Evolutionary conservation across 2,888 invertebrate genomes (phyloP), one percentile per base, ranked within the genome.

Genomic region (Nomada goodeniana): DNA sequence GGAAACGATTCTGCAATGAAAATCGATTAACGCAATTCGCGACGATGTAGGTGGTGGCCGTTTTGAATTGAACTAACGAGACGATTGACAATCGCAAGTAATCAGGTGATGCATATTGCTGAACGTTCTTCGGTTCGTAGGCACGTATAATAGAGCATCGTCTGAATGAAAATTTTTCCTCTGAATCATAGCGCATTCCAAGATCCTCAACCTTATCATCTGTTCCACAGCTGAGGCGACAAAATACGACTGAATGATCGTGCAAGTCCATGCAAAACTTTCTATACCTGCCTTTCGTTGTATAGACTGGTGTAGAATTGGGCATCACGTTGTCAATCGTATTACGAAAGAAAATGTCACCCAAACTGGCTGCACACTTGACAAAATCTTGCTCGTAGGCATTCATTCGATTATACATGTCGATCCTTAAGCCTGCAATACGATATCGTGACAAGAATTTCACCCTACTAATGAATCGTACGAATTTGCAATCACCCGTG

Each of bases 341-440:
- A 29, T 94, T 94, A 82, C 96, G 93, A 18, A 95, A 94, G 76
- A 96, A 94, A 7, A 95, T 91, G 57, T 94, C 94, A 0, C 96
- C 96, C 52, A 96, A 93, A 0, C 95, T 95, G 0, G 96, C 94
- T 10, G 95, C 95, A 76, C 95, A 95, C 92, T 96, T 96, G 18
- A 96, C 91, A 63, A 96, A 92, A 72, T 95, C 91, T 87, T 96
- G 96, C 89, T 96, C 95, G 89, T 95, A 95, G 0, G 95, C 94
- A 7, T 95, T 95, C 63, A 87, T 86, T 47, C 63, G 68, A 2
- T 79, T 42, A 36, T 81, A 87, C 1, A 82, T 81, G 2, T 80
- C 64, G 36, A 20, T 55, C 23, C 71, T 77, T 15, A 87, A 52
- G 29, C 79, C 87, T 87, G n/a, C 20, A 10, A 44, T 26, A 9